Percentiles rank a stretch among this genome's conserved stretches.
Evolutionary conservation across 2,797 vertebrate genomes (phyloP).

Genomic region (Eulemur rubriventer): DNA sequence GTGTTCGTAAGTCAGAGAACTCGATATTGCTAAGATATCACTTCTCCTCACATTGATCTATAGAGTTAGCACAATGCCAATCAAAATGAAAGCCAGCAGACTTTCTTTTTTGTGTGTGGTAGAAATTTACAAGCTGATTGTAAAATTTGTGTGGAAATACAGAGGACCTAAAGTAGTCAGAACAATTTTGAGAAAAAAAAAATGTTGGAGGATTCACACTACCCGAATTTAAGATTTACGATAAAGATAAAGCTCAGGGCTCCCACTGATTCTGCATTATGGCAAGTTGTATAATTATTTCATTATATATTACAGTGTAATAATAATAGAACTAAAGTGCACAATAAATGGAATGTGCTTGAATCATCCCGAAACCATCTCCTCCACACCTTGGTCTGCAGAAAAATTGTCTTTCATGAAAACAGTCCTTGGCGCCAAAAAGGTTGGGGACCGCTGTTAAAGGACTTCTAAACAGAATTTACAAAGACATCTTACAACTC

Average conservation of each 20-base stretch:
- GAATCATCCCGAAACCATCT: no score
- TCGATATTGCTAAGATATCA: background rate
- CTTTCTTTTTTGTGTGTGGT: background rate
- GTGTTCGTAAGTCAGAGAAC: background rate
- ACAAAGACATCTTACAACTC: background rate
- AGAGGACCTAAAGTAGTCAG: background rate
- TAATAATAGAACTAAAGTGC: no score
- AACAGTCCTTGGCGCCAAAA: no score
- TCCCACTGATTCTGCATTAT: no score
- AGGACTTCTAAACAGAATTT: background rate
- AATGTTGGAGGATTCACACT: background rate
- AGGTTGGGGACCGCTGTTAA: background rate
- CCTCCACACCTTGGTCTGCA: no score
- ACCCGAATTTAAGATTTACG: background rate
- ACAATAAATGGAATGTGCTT: no score
- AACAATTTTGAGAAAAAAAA: background rate
- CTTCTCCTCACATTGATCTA: background rate
- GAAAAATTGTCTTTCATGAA: no score
- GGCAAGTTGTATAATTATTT: no score
- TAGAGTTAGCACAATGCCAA: background rate
- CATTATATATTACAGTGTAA: no score
- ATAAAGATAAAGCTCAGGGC: no score
- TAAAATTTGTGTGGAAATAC: background rate
- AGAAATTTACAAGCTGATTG: background rate
- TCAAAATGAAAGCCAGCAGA: background rate